phyloP scores from a whole-genome alignment of 2,797 vertebrate species.

The Clangula hyemalis region DNA sequence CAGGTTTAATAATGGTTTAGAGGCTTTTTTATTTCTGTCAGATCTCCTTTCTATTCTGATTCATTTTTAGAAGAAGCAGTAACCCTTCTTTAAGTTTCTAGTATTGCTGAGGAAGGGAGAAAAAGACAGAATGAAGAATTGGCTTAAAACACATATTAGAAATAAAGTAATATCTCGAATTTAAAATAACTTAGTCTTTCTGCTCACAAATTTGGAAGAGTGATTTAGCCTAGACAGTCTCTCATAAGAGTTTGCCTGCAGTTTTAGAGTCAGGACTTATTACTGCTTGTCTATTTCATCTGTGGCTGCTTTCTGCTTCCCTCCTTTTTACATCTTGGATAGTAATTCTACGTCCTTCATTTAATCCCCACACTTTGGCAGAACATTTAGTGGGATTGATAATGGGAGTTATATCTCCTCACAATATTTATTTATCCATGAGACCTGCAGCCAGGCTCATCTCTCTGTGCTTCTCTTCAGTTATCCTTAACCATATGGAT shows the following conservation, averaged over 20 bases:
- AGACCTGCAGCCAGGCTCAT: not conserved
- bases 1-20: not conserved
- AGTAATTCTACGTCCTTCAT: not conserved
- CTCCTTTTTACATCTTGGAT: not conserved
- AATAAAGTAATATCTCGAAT: not conserved
- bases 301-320: not conserved
- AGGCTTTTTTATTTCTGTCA: not conserved
- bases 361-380: not conserved
- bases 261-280: not conserved
- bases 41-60: not conserved
- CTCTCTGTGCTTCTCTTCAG: not conserved
- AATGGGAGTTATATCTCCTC: not conserved
- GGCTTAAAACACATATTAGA: not conserved
- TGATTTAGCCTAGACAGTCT: not conserved
- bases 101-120: not conserved
- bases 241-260: not conserved
- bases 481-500: not conserved
- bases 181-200: not conserved
- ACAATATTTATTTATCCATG: not conserved
- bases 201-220: not conserved
- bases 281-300: not conserved
- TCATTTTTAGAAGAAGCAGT: constrained; percentile 1
- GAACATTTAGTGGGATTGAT: not conserved
- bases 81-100: not conserved
- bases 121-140: not conserved